Conservation (phyloP, 2,888 invertebrate genomes). For the Zelleria hepariella region DNA sequence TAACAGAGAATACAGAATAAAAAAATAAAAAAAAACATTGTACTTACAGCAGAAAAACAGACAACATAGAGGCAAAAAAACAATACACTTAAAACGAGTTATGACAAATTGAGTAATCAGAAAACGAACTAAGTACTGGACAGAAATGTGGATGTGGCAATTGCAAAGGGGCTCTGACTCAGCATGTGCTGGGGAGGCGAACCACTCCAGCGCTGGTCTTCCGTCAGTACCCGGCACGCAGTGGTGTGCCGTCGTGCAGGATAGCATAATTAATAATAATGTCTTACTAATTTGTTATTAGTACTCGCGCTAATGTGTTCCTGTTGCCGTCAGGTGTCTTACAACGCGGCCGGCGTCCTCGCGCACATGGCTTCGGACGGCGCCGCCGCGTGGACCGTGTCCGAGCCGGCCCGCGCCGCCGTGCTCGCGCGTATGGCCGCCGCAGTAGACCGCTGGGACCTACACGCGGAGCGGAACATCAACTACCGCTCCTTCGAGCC, state of each 20-base stretch:
- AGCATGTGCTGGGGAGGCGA: too few species aligned
- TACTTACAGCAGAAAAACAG: not conserved
- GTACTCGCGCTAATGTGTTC: not conserved
- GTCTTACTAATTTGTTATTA: not conserved
- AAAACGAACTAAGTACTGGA: too few species aligned
- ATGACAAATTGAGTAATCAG: too few species aligned
- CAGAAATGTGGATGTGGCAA: too few species aligned
- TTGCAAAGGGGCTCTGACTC: too few species aligned
- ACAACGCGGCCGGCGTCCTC: conserved; percentile 95
- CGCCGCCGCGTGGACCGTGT: conserved; percentile 83
- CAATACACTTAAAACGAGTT: too few species aligned
- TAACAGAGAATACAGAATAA: too few species aligned
- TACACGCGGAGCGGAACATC: conserved; percentile 90
- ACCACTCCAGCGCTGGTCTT: too few species aligned
- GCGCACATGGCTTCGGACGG: conserved; percentile 97
- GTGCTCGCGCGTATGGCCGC: conserved; percentile 83
- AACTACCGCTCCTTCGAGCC: conserved; percentile 94
- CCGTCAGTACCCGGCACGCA: too few species aligned
- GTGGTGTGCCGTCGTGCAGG: too few species aligned
- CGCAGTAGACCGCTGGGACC: conserved; percentile 91
- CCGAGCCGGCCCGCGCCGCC: conserved; percentile 76
- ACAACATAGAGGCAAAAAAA: too few species aligned
- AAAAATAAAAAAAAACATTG: not conserved
- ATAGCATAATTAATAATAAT: not conserved
- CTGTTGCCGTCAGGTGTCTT: conserved; percentile 79